Percentiles rank a stretch among this genome's conserved stretches.
Evolutionary conservation across 2,888 invertebrate genomes (phyloP).

Genomic region (Bembecia ichneumoniformis): DNA sequence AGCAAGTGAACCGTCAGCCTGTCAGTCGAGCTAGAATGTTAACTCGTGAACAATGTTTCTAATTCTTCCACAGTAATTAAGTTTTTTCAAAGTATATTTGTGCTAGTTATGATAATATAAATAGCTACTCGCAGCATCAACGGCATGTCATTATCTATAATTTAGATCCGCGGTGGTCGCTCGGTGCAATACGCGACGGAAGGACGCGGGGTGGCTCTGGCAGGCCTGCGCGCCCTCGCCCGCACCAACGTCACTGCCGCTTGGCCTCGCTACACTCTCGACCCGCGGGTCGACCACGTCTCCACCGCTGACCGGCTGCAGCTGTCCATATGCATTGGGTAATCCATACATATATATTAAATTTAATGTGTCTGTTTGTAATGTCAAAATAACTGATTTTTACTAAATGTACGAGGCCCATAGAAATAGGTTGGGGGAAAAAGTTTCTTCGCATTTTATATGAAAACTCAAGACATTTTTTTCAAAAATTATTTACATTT

Average conservation of each 20-base stretch:
- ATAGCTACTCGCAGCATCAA: neutral
- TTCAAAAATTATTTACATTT: no score
- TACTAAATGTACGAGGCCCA: no score
- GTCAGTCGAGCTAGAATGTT: no score
- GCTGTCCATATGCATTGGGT: conserved; percentile 87
- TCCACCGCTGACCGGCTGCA: conserved; percentile 83
- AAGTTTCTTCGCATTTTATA: no score
- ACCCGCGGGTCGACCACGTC: conserved; percentile 87
- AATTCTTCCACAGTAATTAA: no score
- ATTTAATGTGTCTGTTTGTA: no score
- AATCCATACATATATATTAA: conserved; percentile 13
- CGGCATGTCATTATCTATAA: neutral
- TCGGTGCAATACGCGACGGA: conserved; percentile 81
- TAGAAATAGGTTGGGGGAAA: no score
- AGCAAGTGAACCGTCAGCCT: no score
- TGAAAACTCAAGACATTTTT: no score
- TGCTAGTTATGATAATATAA: neutral
- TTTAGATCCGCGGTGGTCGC: conserved; percentile 61
- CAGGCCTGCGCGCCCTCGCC: conserved; percentile 85
- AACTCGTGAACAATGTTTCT: no score
- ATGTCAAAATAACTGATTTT: no score
- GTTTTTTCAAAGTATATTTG: no score
- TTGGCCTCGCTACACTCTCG: conserved; percentile 88
- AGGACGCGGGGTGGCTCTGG: conserved; percentile 84
- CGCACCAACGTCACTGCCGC: conserved; percentile 89